Percentiles rank a stretch among this genome's conserved stretches.
Conservation (phyloP, 2,113 vertebrate species). For the Ondatra zibethicus region DNA sequence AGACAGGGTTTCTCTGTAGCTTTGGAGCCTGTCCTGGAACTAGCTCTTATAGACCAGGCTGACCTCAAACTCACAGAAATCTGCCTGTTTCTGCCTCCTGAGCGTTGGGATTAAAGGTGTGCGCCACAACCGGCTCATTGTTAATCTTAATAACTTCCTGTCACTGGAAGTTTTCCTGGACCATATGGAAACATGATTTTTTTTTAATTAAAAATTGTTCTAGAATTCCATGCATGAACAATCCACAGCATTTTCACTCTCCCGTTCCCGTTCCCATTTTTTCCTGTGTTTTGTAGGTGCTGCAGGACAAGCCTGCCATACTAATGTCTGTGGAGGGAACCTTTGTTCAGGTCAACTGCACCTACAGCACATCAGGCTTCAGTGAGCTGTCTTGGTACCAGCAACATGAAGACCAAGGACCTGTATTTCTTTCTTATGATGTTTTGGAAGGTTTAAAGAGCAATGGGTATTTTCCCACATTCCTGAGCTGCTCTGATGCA, state of each 20-base stretch:
- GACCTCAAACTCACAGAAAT: background rate
- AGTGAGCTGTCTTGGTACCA: constrained; percentile 37
- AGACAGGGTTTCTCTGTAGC: no score
- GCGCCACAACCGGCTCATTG: background rate
- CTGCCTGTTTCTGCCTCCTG: background rate
- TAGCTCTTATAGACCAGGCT: background rate
- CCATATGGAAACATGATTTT: background rate
- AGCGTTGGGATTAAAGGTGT: background rate
- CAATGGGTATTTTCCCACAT: background rate
- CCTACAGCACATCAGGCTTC: background rate
- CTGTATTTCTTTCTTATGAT: background rate
- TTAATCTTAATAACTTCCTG: background rate
- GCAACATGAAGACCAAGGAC: background rate
- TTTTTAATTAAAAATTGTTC: background rate
- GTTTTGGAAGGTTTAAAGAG: background rate
- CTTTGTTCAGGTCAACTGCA: constrained; percentile 26
- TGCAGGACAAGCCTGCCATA: background rate
- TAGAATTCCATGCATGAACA: background rate
- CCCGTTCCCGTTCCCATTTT: background rate
- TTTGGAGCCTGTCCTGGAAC: no score
- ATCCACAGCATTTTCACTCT: background rate
- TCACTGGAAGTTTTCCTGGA: background rate
- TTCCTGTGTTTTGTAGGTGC: background rate
- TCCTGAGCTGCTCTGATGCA: background rate
- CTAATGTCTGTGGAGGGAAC: constrained; percentile 4